Conservation (phyloP, 2,888 invertebrate species). For the Trachelus troglodyta region DNA sequence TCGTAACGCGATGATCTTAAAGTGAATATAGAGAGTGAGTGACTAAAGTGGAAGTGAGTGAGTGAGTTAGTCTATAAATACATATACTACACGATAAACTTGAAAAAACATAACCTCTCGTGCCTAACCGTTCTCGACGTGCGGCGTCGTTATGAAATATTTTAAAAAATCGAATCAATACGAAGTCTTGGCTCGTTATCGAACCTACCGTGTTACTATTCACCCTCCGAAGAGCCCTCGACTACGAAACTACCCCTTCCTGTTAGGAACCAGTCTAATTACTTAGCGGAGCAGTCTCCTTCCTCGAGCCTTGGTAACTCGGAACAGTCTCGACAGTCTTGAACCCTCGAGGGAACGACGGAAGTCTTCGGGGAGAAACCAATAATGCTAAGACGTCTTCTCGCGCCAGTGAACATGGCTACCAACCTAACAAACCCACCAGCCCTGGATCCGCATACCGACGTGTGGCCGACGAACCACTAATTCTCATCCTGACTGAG, state of each 20-base stretch:
- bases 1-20: neutral
- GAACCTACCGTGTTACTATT: no score
- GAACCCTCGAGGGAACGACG: slow-evolving; percentile 30
- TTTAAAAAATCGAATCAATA: no score
- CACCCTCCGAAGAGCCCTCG: no score
- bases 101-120: no score
- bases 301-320: neutral
- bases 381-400: slow-evolving; percentile 62
- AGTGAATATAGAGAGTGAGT: neutral
- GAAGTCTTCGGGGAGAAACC: slow-evolving; percentile 56
- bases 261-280: slow-evolving; percentile 55
- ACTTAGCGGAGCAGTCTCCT: slow-evolving; percentile 43
- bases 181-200: no score
- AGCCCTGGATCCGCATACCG: slow-evolving; percentile 52
- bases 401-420: slow-evolving; percentile 13
- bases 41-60: neutral
- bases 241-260: no score
- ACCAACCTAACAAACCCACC: slow-evolving; percentile 22
- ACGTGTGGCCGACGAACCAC: slow-evolving; percentile 53
- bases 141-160: no score
- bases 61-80: no score
- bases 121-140: no score
- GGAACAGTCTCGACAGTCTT: no score
- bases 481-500: slow-evolving; percentile 59
- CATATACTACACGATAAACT: no score